phyloP scores from a whole-genome alignment of 2,888 invertebrate genomes.

The Crossocerus cetratus region DNA sequence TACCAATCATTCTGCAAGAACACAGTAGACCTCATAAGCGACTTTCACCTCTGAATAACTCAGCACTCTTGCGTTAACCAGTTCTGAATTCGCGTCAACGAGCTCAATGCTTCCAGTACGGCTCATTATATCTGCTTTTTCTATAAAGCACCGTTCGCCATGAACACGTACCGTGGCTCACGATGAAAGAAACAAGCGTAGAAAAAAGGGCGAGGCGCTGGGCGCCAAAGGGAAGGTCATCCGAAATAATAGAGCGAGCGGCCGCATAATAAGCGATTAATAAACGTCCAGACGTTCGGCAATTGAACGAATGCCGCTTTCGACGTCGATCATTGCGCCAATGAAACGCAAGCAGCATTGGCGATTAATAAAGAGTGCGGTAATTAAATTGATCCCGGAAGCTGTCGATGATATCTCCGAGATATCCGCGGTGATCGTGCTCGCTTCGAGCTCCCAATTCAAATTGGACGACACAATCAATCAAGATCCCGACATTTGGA shows the following conservation, averaged over 20 bases:
- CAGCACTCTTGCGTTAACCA: constrained; percentile 17
- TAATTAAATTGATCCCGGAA: constrained; percentile 50
- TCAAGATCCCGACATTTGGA: too few species aligned
- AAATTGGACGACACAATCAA: too few species aligned
- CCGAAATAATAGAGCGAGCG: constrained; percentile 7
- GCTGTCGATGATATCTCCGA: constrained; percentile 15
- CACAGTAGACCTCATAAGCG: constrained; percentile 17
- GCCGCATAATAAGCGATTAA: constrained; percentile 40
- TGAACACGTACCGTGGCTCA: too few species aligned
- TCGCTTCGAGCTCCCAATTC: neutral
- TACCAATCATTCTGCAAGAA: neutral
- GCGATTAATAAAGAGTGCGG: constrained; percentile 43
- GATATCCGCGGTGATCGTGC: constrained; percentile 7
- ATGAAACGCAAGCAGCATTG: constrained; percentile 19
- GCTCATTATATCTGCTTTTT: constrained; percentile 7
- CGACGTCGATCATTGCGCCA: constrained; percentile 21
- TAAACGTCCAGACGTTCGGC: constrained; percentile 37
- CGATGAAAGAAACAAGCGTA: neutral
- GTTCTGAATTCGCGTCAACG: constrained; percentile 17
- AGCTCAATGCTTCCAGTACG: neutral
- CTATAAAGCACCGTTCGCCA: neutral
- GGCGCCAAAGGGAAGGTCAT: neutral
- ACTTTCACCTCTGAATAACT: neutral
- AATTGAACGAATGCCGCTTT: constrained; percentile 37
- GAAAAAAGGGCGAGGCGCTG: neutral